Evolutionary conservation across 2,113 vertebrate species (phyloP).

Genomic region (Paradisaea rubra): DNA sequence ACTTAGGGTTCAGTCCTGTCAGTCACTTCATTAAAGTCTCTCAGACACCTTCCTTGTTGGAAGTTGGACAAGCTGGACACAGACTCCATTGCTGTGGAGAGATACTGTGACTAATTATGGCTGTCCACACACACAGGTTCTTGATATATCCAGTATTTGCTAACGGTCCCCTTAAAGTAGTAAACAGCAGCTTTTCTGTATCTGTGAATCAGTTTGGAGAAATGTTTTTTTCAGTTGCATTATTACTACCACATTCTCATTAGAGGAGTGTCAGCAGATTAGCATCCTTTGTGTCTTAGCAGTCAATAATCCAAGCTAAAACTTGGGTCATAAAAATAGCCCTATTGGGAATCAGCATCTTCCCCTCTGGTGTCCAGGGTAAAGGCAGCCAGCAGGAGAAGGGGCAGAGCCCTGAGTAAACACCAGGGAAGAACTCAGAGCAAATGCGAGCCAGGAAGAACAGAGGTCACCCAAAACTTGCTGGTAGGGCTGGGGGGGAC

Average conservation of each 20-base stretch:
- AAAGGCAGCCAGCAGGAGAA: not conserved
- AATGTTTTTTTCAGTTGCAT: not conserved
- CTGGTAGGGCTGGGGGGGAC: not conserved
- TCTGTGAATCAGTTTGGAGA: not conserved
- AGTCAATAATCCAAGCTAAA: not conserved
- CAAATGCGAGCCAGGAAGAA: not conserved
- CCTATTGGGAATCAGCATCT: not conserved
- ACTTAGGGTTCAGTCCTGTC: not conserved
- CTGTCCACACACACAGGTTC: not conserved
- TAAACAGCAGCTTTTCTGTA: not conserved
- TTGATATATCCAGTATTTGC: not conserved
- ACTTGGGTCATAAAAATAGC: not conserved
- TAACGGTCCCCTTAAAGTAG: not conserved
- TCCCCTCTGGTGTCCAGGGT: not conserved
- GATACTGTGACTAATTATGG: not conserved
- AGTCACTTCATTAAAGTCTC: not conserved
- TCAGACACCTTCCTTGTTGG: not conserved
- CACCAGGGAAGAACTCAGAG: not conserved
- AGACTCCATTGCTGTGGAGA: not conserved
- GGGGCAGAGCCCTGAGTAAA: not conserved
- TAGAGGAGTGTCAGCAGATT: not conserved
- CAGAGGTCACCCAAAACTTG: not conserved
- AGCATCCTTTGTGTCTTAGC: not conserved
- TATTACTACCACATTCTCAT: not conserved
- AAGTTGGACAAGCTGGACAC: not conserved